Conservation (phyloP, 1,140 invertebrate species). For the Colletes latitarsis region DNA sequence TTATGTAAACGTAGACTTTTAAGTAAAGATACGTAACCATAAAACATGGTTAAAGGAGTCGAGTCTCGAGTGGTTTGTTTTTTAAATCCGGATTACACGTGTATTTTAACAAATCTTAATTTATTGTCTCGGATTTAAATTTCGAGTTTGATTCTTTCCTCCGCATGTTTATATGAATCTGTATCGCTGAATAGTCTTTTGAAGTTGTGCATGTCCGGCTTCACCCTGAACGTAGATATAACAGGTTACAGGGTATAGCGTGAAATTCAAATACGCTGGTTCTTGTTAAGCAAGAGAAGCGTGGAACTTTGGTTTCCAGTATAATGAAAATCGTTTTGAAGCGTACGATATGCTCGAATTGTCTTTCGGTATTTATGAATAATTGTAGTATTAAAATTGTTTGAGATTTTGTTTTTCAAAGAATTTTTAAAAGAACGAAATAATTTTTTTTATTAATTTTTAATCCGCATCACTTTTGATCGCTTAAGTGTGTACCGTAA, state of each 20-base stretch:
- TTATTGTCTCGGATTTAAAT: no score
- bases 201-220: background rate
- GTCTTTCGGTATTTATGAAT: background rate
- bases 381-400: background rate
- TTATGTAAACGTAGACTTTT: no score
- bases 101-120: no score
- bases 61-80: no score
- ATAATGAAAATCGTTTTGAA: no score
- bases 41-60: no score
- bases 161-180: background rate
- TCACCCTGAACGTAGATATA: background rate
- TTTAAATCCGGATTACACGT: no score
- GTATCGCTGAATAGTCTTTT: background rate
- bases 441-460: background rate
- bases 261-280: background rate
- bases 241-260: conserved; percentile 29
- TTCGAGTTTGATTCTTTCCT: no score
- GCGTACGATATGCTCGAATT: background rate
- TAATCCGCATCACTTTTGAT: background rate
- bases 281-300: background rate
- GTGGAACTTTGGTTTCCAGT: background rate
- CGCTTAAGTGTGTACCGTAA: background rate
- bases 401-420: background rate
- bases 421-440: no score
- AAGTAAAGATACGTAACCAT: no score